Conservation (phyloP, 2,888 invertebrate genomes). For the Lordiphosa fenestrarum region DNA sequence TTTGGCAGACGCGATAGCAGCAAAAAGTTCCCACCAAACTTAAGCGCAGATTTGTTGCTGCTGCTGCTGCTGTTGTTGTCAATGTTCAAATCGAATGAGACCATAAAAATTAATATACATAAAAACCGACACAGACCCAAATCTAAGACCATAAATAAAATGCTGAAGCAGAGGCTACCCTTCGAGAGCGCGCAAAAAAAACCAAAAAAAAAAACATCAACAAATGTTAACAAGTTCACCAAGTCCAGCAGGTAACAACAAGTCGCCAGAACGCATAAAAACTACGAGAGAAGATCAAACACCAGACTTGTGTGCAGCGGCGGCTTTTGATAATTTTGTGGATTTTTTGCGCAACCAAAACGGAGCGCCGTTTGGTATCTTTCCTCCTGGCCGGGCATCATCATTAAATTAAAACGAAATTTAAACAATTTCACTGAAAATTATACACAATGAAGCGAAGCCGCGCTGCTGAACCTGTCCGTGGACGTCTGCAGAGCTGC, state of each 20-base stretch:
- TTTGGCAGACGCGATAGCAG: conserved; percentile 6
- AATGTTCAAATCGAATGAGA: conserved; percentile 56
- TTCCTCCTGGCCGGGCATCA: conserved; percentile 44
- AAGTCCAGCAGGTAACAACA: conserved; percentile 54
- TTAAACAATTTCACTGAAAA: conserved; percentile 75
- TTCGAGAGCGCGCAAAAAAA: conserved; percentile 31
- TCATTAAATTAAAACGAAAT: conserved; percentile 76
- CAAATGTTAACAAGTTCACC: conserved; percentile 69
- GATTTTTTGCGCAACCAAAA: conserved; percentile 47
- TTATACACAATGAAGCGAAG: conserved; percentile 60
- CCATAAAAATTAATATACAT: conserved; percentile 71
- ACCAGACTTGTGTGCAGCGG: conserved; percentile 67
- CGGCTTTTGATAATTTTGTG: conserved; percentile 71
- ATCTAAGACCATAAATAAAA: conserved; percentile 67
- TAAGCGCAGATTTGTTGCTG: conserved; percentile 40
- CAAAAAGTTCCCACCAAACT: conserved; percentile 55
- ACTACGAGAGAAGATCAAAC: conserved; percentile 64
- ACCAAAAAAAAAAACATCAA: conserved; percentile 32
- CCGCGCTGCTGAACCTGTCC: conserved; percentile 22
- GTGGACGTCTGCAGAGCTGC: conserved; percentile 8
- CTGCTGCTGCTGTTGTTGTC: conserved; percentile 33
- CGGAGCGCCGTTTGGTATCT: conserved; percentile 49
- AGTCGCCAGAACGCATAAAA: conserved; percentile 11
- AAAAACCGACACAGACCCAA: conserved; percentile 53
- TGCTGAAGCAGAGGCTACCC: conserved; percentile 35